Base-by-base conservation (phyloP, 2,113 vertebrate species). In the Cephalopterus ornatus region DNA sequence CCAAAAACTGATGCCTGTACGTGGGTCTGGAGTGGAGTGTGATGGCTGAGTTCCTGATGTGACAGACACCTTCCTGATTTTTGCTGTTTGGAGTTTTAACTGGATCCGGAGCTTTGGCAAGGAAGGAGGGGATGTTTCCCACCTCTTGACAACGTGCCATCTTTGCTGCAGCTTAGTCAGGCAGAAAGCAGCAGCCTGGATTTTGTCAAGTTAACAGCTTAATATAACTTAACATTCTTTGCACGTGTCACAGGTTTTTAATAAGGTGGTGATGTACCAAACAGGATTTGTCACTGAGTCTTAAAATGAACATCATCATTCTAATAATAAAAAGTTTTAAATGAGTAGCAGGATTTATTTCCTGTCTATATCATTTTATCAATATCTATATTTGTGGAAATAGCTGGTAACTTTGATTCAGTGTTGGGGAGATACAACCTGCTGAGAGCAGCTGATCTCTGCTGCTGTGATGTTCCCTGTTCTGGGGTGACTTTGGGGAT, bases 191-290 rank as follows among this genome's bases (percentile, higher is more conserved):
- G 90, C 78, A 88, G 76, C 85, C 82, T 93, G 82, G 58, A 16
- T 92, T 89, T 61, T 89, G 61, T 91, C 93, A 81, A n/a, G 73
- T 81, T 94, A 91, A 91, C 76, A 68, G 86, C 86, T 46, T 78
- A 49, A 86, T 72, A 19, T 33, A 84, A 77, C 76, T 92, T 46
- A 35, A 30, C 65, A 49, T 92, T 90, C 79, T 70, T 65, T 86
- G 91, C 66, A 79, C 27, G 7, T 72, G 76, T 80, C 88, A 41
- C 83, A 71, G 92, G 56, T 75, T 95, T 97, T 96, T 95, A 80
- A 92, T 93, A 72, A 94, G 88, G 84, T 93, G 91, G 52, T 94
- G 90, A 89, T 93, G 92, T 58, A 91, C 41, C 73, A 85, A 93
- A 68, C 37, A 39, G 88, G 76, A 94, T 94, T 94, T 91, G 85